Evolutionary conservation across 2,797 vertebrate genomes (phyloP), one percentile per base, ranked within the genome.

Genomic region (Morus bassanus): DNA sequence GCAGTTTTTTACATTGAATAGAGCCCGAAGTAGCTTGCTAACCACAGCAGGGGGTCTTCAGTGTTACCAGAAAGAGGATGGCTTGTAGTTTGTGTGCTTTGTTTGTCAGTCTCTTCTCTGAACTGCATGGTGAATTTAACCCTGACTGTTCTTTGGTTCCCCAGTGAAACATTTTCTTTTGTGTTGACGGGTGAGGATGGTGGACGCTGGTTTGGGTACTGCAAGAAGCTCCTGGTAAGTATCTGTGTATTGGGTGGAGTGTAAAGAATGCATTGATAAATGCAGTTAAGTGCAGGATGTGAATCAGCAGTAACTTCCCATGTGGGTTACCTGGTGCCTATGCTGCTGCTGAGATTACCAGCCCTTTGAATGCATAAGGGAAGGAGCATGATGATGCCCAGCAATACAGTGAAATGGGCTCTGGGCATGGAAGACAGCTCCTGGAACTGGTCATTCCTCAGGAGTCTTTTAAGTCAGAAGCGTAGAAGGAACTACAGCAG

Each of bases 201-300:
- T 84, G 99, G 99, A 96, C 99, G 99, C 88, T 99, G 99, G 99
- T 99, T 99, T 96, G 99, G 99, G 88, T 99, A 99, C 97, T 99
- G 99, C 98, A 99, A 98, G 93, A 99, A 99, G 97, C 99, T 99
- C 91, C 96, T 99, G 99, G 99, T 99, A 98, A 99, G 99, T 98
- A 76, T n/a, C 46, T 90, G 45, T 48, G 37, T 39, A n/a, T n/a
- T 81, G 76, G 74, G 33, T 75, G 57, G 39, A 77, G 37, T 7
- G 25, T 21, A 7, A 75, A 85, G 65, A 48, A 37, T 10, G 24
- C 28, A 6, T 28, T 48, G n/a, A 23, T 12, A 39, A 65, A 45
- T n/a, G 60, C 51, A 56, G 30, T 8, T 67, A 35, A 27, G 19
- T 28, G 33, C 33, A 33, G 45, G 72, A 10, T 0, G 0, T 23